Evolutionary conservation across 2,113 vertebrate species (phyloP), one percentile per base, ranked within the genome.

Genomic region (Hassar affinis): DNA sequence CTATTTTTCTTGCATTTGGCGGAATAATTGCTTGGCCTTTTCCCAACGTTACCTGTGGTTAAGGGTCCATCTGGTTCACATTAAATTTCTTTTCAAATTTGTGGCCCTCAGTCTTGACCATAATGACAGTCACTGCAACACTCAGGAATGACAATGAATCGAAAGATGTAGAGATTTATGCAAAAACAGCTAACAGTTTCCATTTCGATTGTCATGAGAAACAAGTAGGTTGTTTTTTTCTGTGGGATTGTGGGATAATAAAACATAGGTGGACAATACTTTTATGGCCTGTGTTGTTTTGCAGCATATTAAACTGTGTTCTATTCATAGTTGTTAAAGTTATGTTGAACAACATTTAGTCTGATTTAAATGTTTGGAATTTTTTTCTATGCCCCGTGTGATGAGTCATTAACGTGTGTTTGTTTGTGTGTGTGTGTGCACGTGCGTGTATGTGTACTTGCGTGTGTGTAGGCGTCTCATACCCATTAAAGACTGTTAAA

Each of bases 21-120:
- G 80, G 84, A 87, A 86, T 80, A 87, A 90, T 87, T 74, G 84
- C 78, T 88, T 86, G 90, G 86, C 91, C 68, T 64, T 84, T 81
- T 87, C 89, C 88, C 86, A 80, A 86, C 88, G 85, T 94, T 92
- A 95, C 94, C 94, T 94, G 93, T 92, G 93, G 93, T 94, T 94
- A 90, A 77, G 87, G 81, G 81, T 90, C 90, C 93, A 94, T 94
- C 91, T 94, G 94, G 90, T 93, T 86, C 64, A 72, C 90, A 91
- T 94, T 94, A 93, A 87, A 79, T 81, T 90, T 87, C 86, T 83
- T 90, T 89, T 88, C 59, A 90, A 88, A 93, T 93, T 92, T 93
- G 94, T 84, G 88, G 87, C 88, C 88, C 88, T 72, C 84, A 83
- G 82, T 88, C 88, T 85, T 85, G 74, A 84, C 84, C 74, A 82